Evolutionary conservation across 1,140 invertebrate genomes (phyloP), one percentile per base, ranked within the genome.

Genomic region (Oscheius sp.): DNA sequence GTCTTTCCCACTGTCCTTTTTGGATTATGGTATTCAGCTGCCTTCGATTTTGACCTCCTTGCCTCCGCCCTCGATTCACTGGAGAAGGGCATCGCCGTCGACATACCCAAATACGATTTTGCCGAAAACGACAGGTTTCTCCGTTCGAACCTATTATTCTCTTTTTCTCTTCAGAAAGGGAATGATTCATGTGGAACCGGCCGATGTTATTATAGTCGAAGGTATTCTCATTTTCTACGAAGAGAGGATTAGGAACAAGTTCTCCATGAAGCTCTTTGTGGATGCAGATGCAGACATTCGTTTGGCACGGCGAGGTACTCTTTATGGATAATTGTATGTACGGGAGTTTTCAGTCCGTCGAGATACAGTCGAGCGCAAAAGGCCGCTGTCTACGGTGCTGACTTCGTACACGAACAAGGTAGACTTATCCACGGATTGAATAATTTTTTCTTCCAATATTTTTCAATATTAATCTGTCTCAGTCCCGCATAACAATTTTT

Each of bases 181-280:
- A 29, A 42, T 29, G 15, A 69, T 36, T 10, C 15, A n/a, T 0
- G 92, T 98, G 64, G 94, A 97, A 86, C 93, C 94, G n/a, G 93
- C 94, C 1, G 95, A 99, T 87, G 95, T 99, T 49, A 93, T 99
- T 13, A 87, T 99, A 4, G 93, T 98, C 81, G 95, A 99, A 87
- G 96, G 96, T 35, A 98, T 99, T 84, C 87, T 99, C 49, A 92
- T 95, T 1, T 99, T 99, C 87, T 98, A 97, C 86, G 94, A 94
- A 85, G 92, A 73, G 10, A 91, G 95, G 84, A 91, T 99, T 64
- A 86, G 95, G 68, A 91, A 96, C 64, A 87, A 97, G 28, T 99
- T 98, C 86, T 93, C 98, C 84, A 97, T 99, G 93, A 98, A 98
- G 86, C 87, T 99, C 7, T 99, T 99, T 88, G 96, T 99, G 28